phyloP scores from a whole-genome alignment of 2,888 invertebrate species.

The Cactoblastis cactorum region DNA sequence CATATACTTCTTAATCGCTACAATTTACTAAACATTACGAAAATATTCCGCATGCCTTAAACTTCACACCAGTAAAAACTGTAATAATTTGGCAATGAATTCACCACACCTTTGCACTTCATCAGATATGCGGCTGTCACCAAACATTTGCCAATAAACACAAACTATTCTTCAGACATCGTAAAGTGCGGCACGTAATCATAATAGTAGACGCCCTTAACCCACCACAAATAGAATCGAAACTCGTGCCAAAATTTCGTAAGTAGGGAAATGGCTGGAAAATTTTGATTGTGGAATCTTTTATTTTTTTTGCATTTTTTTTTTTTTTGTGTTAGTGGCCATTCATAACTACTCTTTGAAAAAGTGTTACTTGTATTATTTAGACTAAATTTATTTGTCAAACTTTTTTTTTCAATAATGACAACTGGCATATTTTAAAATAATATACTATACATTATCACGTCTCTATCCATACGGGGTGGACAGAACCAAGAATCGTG shows the following conservation, averaged over 20 bases:
- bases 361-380: no score
- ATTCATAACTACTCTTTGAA: no score
- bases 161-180: constrained; percentile 1
- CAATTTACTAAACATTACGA: no score
- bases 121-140: neutral
- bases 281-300: neutral
- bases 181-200: neutral
- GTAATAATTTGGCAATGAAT: neutral
- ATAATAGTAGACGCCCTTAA: constrained; percentile 7
- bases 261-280: neutral
- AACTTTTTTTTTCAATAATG: no score
- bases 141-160: neutral
- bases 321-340: neutral
- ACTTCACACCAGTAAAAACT: neutral
- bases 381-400: no score
- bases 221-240: constrained; percentile 3
- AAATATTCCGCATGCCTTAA: neutral
- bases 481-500: no score
- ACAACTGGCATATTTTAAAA: no score
- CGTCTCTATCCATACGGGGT: no score
- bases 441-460: no score
- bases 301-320: neutral
- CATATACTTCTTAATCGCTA: no score
- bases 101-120: neutral
- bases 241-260: constrained; percentile 3